Evolutionary conservation across 2,888 invertebrate species (phyloP).

Genomic region (Metopia argyrocephala): DNA sequence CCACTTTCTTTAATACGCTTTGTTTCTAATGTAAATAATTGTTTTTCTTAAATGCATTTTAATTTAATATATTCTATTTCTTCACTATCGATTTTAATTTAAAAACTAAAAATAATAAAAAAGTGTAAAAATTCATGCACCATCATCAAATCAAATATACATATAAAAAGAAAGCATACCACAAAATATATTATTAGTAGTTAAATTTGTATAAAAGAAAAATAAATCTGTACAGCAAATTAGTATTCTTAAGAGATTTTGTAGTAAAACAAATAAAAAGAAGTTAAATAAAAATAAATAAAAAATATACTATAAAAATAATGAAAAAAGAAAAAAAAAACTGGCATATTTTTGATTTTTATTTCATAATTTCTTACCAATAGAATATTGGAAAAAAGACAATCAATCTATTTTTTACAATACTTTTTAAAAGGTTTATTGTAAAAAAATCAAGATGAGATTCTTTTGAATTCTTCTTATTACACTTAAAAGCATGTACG

Average conservation of each 20-base stretch:
- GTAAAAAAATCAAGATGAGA: constrained; percentile 39
- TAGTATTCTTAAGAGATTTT: constrained; percentile 67
- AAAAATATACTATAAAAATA: constrained; percentile 49
- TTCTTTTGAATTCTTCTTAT: constrained; percentile 33
- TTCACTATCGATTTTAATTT: not conserved
- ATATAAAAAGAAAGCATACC: constrained; percentile 31
- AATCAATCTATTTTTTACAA: not conserved
- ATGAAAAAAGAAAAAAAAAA: constrained; percentile 28
- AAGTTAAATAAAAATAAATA: constrained; percentile 58
- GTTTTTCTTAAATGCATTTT: constrained; percentile 15
- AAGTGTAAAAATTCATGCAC: constrained; percentile 46
- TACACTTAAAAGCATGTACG: constrained; percentile 34
- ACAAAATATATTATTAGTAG: constrained; percentile 53
- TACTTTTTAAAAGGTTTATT: constrained; percentile 17
- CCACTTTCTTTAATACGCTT: too few species aligned
- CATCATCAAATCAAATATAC: constrained; percentile 21
- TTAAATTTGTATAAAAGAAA: constrained; percentile 65
- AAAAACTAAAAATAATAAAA: constrained; percentile 18
- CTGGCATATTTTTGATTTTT: too few species aligned
- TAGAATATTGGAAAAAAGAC: too few species aligned
- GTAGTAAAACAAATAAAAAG: constrained; percentile 64
- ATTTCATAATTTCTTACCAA: too few species aligned
- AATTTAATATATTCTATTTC: constrained; percentile 5
- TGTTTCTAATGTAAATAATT: constrained; percentile 49
- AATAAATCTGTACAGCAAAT: constrained; percentile 65